phyloP scores from a whole-genome alignment of 2,113 vertebrate species.

The Planiliza haematocheilus region DNA sequence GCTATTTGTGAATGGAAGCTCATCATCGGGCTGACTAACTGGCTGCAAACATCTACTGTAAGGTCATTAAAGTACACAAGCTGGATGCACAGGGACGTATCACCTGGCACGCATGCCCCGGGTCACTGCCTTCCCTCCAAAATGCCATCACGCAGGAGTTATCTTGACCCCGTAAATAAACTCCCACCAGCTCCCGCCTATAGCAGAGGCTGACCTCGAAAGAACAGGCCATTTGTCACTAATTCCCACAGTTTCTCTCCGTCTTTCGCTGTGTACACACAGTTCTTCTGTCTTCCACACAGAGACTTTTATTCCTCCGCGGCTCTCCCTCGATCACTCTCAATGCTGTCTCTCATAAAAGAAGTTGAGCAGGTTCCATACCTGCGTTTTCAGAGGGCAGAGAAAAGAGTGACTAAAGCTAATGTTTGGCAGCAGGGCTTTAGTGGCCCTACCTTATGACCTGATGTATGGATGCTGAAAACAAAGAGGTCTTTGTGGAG shows the following conservation, averaged over 20 bases:
- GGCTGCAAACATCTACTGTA: slow-evolving; percentile 61
- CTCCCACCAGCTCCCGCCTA: slow-evolving; percentile 85
- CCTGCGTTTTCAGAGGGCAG: slow-evolving; percentile 76
- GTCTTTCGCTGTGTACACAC: slow-evolving; percentile 23
- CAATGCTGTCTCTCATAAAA: slow-evolving; percentile 48
- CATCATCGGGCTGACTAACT: slow-evolving; percentile 50
- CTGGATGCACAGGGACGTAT: slow-evolving; percentile 81
- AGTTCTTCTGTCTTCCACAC: slow-evolving; percentile 29
- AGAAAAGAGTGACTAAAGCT: slow-evolving; percentile 76
- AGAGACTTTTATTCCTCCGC: slow-evolving; percentile 39
- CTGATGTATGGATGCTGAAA: slow-evolving; percentile 75
- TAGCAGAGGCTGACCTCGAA: slow-evolving; percentile 78
- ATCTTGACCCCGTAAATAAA: slow-evolving; percentile 86
- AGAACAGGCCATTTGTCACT: slow-evolving; percentile 68
- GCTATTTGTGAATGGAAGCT: slow-evolving; percentile 64
- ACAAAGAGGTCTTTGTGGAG: slow-evolving; percentile 76
- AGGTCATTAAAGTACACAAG: slow-evolving; percentile 77
- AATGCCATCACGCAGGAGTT: slow-evolving; percentile 24
- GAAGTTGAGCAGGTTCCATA: slow-evolving; percentile 77
- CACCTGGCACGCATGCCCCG: slow-evolving; percentile 81
- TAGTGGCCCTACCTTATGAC: slow-evolving; percentile 71
- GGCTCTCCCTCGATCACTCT: slow-evolving; percentile 40
- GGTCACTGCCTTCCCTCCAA: slow-evolving; percentile 60
- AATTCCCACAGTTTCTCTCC: slow-evolving; percentile 21
- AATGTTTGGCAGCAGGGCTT: slow-evolving; percentile 86